Base-by-base conservation (phyloP, 2,888 invertebrate species). In the Archips xylosteana region DNA sequence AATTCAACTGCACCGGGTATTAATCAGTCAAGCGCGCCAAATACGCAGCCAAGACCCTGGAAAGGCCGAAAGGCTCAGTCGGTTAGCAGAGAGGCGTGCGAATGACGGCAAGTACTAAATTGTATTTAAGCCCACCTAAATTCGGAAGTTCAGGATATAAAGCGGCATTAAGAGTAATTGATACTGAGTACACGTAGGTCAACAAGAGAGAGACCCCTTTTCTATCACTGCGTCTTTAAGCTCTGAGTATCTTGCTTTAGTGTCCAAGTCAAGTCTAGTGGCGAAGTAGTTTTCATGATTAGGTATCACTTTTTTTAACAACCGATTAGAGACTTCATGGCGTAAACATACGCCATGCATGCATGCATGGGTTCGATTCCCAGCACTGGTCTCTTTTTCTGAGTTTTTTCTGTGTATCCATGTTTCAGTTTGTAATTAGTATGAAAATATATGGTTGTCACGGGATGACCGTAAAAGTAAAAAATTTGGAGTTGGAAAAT, bases 31-130 rank as follows among this genome's bases (percentile, higher is more conserved):
- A 77, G 92, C 95, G 0, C 85, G 90, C 73, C 64, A 78, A 1
- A 69, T 89, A 9, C 85, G 91, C 42, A 85, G 85, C 57, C 62
- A 70, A 0, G 94, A 95, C 76, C 82, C 91, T 0, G 80, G 87
- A 2, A 91, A 91, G 76, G 91, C 95, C 0, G 91, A 94, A 74
- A 86, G 93, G 75, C 82, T 95, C 6, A 88, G 95, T 2, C 86
- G 91, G 1, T 81, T 95, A 71, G 95, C 96, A 0, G 93, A 94
- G 79, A 90, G 95, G 71, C 86, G 95, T 77, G 95, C 95, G 2
- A 85, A 80, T 62, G 95, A 95, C 82, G 93, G 95, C 95, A 77
- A 80, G 54, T 57, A 62, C 57, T 57, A 72, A 47, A 63, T 67
- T 67, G 42, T 71, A 54, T 54, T 71, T 71, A 57, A 54, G 54